These are phyloP conservation scores for Thyatira batis DNA, from an alignment of 2,888 invertebrate genomes.

Conservation along the genomic window DNA sequence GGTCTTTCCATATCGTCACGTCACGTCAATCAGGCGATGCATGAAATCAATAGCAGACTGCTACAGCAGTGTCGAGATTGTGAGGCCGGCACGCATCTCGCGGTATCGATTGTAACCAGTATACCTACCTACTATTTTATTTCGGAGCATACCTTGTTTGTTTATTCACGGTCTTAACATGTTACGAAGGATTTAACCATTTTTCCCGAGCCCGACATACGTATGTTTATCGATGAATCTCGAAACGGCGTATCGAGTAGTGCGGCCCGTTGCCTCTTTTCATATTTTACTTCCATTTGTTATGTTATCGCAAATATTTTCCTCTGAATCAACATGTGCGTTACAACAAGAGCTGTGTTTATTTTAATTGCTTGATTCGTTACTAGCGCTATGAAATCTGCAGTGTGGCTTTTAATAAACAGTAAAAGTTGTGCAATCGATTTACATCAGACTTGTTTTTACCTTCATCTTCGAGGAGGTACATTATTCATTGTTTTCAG, in stretches of 20 bases:
- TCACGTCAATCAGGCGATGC: slow-evolving; percentile 47
- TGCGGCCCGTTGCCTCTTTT: background rate
- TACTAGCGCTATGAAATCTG: slow-evolving; percentile 4
- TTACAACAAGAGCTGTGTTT: slow-evolving; percentile 23
- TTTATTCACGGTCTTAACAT: slow-evolving; percentile 52
- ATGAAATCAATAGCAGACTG: slow-evolving; percentile 51
- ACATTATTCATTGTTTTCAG: no score
- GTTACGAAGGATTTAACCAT: slow-evolving; percentile 41
- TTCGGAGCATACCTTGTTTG: slow-evolving; percentile 52
- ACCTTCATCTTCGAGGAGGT: background rate
- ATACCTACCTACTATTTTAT: slow-evolving; percentile 36
- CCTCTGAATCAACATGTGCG: slow-evolving; percentile 25
- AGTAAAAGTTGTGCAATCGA: background rate
- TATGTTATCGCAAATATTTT: slow-evolving; percentile 24
- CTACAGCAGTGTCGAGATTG: slow-evolving; percentile 18
- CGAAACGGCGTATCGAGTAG: slow-evolving; percentile 10
- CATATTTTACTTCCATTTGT: background rate
- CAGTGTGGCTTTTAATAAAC: background rate
- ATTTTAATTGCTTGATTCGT: slow-evolving; percentile 37
- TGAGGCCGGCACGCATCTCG: slow-evolving; percentile 18
- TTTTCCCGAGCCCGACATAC: slow-evolving; percentile 26
- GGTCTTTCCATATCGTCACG: slow-evolving; percentile 38
- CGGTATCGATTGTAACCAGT: slow-evolving; percentile 33
- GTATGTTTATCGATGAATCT: slow-evolving; percentile 35
- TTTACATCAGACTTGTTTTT: background rate